Base-by-base conservation (phyloP, 2,888 invertebrate species). In the Ariolimax columbianus region DNA sequence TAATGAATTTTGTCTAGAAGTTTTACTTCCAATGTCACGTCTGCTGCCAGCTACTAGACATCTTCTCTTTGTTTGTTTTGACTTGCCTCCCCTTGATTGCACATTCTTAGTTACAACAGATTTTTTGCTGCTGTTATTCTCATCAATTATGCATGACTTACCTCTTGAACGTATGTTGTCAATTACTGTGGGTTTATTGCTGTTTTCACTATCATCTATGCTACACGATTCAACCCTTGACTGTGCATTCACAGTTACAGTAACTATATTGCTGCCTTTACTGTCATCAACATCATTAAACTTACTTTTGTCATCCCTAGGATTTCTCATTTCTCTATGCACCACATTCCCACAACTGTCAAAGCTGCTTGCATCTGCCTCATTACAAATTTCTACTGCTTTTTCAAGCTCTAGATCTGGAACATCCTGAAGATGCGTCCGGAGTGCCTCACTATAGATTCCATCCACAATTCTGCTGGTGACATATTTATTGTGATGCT, bases 351-450 rank as follows among this genome's bases (percentile, higher is more conserved):
- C 55, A 47, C 23, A 36, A 47, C 63, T 55, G 3, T 30, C 23
- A 36, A 17, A 1, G 6, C 9, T 59, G 26, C 0, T 26, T 55
- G n/a, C 0, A 40, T 40, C 40, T 0, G 36, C 51, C 26, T 81
- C 33, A 43, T 17, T 36, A 81, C 81, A 81, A 33, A 55, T 82
- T 17, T 72, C 82, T 7, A 82, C 14, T 11, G 72, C 55, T 73
- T 51, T 33, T n/a, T 55, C 19, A 26, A 82, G 36, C 26, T 77
- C 77, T 47, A 75, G 30, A 36, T 63, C 47, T 38, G 59, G 33
- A 33, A 55, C 36, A 19, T 47, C 33, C 59, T 77, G 47, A 59
- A 82, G 59, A 59, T 75, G 38, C 36, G 43, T 63, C 14, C 82
- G 33, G 11, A 82, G 36, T 33, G 33, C 9, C 30, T 82, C 82